Evolutionary conservation across 2,888 invertebrate genomes (phyloP).

Genomic region (Drosophila infuscata): DNA sequence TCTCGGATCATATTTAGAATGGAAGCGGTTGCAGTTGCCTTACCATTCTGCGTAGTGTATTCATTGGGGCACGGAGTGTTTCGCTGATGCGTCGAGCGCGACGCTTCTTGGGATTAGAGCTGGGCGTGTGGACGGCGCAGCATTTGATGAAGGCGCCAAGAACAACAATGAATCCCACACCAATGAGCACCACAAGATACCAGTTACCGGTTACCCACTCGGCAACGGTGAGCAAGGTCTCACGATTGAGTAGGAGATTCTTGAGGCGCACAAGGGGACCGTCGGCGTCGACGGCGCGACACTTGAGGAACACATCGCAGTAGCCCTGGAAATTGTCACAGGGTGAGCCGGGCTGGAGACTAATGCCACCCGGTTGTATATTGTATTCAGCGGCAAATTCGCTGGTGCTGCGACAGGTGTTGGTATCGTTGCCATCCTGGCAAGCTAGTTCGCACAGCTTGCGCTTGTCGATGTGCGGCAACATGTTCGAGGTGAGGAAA

Average conservation of each 20-base stretch:
- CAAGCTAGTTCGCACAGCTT: constrained; percentile 99
- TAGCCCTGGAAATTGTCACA: constrained; percentile 99
- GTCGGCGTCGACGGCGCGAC: constrained; percentile 99
- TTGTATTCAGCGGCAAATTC: constrained; percentile 92
- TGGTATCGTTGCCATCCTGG: constrained; percentile 91
- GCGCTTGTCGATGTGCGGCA: constrained; percentile 91
- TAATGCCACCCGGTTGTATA: constrained; percentile 92
- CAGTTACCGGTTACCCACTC: constrained; percentile 98
- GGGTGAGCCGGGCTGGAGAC: constrained; percentile 96
- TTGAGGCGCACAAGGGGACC: constrained; percentile 98
- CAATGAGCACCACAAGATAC: constrained; percentile 97
- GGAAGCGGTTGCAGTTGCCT: constrained; percentile 50
- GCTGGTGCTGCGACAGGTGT: constrained; percentile 93
- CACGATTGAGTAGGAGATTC: constrained; percentile 96
- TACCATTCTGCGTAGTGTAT: constrained; percentile 95
- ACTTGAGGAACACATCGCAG: constrained; percentile 99
- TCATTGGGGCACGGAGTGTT: constrained; percentile 95
- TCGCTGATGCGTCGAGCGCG: constrained; percentile 97
- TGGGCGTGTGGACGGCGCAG: constrained; percentile 99
- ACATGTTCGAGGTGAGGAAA: constrained; percentile 93
- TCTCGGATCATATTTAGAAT: not conserved
- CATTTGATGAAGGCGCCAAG: constrained; percentile 99
- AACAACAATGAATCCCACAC: constrained; percentile 95
- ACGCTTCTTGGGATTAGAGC: constrained; percentile 98
- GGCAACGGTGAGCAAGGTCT: constrained; percentile 94